Percentiles rank a stretch among this genome's conserved stretches.
These are phyloP conservation scores for Halcyon leucocephala DNA, from an alignment of 2,797 vertebrate species.

Conservation along the genomic window DNA sequence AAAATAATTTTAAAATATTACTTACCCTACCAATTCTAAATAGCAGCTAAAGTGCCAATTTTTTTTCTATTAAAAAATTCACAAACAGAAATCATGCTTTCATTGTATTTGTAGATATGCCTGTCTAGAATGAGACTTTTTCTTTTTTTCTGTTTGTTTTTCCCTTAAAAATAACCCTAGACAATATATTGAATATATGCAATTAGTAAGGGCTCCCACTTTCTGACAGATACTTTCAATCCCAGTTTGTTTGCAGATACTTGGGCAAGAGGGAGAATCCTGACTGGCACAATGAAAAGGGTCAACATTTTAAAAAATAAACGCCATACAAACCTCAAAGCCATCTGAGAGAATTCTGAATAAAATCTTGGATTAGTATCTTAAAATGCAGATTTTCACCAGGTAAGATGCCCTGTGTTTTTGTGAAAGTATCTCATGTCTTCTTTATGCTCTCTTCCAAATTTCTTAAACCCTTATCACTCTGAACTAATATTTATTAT, in stretches of 20 bases:
- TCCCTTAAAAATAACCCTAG: background rate
- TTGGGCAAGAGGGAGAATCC: background rate
- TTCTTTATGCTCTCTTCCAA: background rate
- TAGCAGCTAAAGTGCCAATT: background rate
- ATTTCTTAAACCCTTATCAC: background rate
- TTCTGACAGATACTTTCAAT: background rate
- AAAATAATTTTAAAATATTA: background rate
- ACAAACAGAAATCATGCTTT: background rate
- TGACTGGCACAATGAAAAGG: background rate
- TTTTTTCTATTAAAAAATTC: background rate
- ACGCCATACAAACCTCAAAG: background rate
- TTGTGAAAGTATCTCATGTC: background rate
- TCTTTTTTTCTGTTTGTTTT: too few relatives aligned
- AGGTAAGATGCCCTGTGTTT: background rate
- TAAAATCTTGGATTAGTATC: background rate
- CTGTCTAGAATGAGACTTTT: background rate
- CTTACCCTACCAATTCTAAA: background rate
- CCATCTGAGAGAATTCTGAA: background rate
- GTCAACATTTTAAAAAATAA: background rate
- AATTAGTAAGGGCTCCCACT: background rate
- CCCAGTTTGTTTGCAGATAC: background rate
- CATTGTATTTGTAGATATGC: background rate
- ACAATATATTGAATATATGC: background rate
- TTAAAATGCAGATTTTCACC: background rate
- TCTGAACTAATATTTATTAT: background rate